These are phyloP conservation scores for Aldabrachelys gigantea DNA, from an alignment of 2,113 vertebrate species.

Conservation along the genomic window DNA sequence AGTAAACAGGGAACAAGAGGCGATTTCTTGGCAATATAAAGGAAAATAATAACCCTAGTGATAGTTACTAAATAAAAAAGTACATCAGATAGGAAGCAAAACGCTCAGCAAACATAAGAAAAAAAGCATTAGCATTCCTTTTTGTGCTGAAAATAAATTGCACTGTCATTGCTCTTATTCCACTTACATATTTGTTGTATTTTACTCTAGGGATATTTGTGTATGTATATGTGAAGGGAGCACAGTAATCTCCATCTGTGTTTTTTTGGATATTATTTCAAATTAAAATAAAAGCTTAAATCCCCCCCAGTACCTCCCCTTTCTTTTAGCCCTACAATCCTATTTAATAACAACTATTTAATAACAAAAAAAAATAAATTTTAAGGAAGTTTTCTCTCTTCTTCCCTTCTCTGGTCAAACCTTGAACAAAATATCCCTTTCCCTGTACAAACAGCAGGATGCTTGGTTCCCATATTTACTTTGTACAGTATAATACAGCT, in stretches of 20 bases:
- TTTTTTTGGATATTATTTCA: neutral
- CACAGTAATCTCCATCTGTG: neutral
- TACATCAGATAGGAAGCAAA: neutral
- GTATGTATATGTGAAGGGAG: accelerated
- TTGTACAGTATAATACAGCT: neutral
- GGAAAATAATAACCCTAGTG: accelerated
- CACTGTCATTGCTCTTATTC: neutral
- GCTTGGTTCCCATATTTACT: neutral
- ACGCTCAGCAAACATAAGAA: neutral
- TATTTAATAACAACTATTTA: accelerated
- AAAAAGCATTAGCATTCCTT: neutral
- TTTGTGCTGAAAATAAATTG: neutral
- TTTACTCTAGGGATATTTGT: accelerated
- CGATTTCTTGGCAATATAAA: no score
- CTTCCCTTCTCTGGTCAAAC: neutral
- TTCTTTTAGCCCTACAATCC: accelerated
- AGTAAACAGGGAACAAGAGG: accelerated
- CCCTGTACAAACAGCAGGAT: neutral
- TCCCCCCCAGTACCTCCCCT: no score
- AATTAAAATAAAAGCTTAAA: neutral
- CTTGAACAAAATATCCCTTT: neutral
- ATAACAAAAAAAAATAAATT: accelerated
- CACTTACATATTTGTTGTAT: accelerated
- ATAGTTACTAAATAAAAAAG: neutral
- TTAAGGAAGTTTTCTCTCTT: accelerated